Conservation (phyloP, 37 sponge, comb jelly and placozoan genomes). For the Dysidea cf. avara region DNA sequence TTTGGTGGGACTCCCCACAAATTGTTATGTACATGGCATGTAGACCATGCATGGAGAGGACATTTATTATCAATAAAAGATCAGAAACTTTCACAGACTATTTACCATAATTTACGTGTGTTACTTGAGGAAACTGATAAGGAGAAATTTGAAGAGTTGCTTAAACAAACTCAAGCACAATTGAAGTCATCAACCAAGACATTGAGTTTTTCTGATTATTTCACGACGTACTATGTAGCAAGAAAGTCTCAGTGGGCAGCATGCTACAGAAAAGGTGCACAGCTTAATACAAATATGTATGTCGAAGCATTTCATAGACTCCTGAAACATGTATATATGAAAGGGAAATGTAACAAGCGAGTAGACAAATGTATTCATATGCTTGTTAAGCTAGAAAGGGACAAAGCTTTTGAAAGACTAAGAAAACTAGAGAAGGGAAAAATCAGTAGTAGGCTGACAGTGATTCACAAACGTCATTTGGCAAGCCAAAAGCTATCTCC, state of each 20-base stretch:
- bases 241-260: conserved; percentile 25
- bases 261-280: conserved; percentile 1
- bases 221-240: not conserved
- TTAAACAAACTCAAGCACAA: too few species aligned
- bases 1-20: not conserved
- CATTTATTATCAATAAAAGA: not conserved
- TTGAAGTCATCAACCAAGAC: too few species aligned
- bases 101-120: conserved; percentile 7
- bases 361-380: conserved; percentile 2
- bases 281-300: conserved; percentile 35
- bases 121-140: conserved; percentile 15
- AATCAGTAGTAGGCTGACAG: not conserved
- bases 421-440: conserved; percentile 20
- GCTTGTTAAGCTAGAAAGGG: conserved; percentile 5
- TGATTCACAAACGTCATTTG: not conserved
- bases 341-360: conserved; percentile 19
- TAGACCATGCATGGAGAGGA: not conserved
- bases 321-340: conserved; percentile 11
- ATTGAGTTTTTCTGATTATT: not conserved
- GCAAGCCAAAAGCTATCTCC: too few species aligned
- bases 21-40: conserved; percentile 7
- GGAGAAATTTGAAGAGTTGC: not conserved
- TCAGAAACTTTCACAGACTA: too few species aligned
- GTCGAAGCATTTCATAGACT: conserved; percentile 31
- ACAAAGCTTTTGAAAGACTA: conserved; percentile 36